Base-by-base conservation (phyloP, 1,140 invertebrate genomes). In the Drosophila setifemur region DNA sequence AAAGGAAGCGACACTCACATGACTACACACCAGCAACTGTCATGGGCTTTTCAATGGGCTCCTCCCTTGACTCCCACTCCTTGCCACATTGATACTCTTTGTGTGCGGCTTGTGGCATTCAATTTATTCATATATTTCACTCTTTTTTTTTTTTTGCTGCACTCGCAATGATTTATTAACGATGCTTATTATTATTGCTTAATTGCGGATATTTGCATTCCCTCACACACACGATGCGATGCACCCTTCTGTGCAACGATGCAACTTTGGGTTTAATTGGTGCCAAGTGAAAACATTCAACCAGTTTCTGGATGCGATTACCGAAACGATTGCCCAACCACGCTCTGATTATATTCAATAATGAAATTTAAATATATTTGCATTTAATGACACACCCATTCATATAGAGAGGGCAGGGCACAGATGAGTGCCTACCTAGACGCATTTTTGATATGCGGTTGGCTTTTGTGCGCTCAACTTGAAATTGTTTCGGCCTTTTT, bases 151-250 rank as follows among this genome's bases (percentile, higher is more conserved):
- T 70, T 49, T 58, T 70, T 60, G 66, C 43, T 70, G 54, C 44
- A 37, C 44, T 63, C 50, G 75, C 43, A 52, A 75, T 85, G 81
- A 85, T 85, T 85, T 85, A 85, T 85, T 85, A 86, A 85, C 79
- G 75, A 85, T 79, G 79, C 81, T 85, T 85, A 85, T 85, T 85
- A 86, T 85, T 85, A 79, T 79, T 79, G 66, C 75, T 86, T 85
- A 85, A 85, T 85, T 85, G 79, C 81, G 57, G 71, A 79, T 86
- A 75, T 79, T 81, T 86, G 67, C 75, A 78, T 66, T 48, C 58
- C 52, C 55, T 58, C 40, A 54, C 50, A 39, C 33, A 40, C 23
- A n/a, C 54, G 50, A 16, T 40, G 14, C 28, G 18, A 18, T 6
- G 31, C 12, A 8, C 23, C 37, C 43, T 26, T 71, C 5, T 19